Evolutionary conservation across 1,140 invertebrate species (phyloP), one percentile per base, ranked within the genome.

Genomic region (Drosophila bifasciata): DNA sequence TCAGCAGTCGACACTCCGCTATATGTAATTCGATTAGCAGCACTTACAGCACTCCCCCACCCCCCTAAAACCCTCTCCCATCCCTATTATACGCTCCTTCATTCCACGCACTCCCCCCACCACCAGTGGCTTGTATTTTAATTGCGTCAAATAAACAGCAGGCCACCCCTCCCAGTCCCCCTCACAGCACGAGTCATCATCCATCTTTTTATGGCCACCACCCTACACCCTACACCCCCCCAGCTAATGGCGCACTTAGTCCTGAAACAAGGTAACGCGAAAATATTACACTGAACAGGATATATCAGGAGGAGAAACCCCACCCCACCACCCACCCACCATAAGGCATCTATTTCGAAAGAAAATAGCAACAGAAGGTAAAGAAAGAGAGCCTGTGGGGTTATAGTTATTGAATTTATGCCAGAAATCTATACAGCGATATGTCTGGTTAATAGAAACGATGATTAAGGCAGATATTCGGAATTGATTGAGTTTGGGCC

Each of bases 1-100:
- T 86, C 81, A 85, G 77, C 62, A 63, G 16, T 61, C 56, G 62
- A 39, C 60, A 60, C 48, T 7, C 25, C 72, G 59, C 45, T 41
- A 61, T 63, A 74, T 80, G 66, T 86, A 85, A 85, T 86, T 86
- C 81, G 81, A 85, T 85, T 85, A 83, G 60, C 60, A 56, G 53
- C 72, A 78, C 68, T 73, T 67, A 72, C 55, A 63, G 57, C 3
- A 45, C 52, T 49, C 28, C 44, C 16, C 57, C 13, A n/a, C 48
- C 8, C 21, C 6, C 8, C 11, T 19, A 21, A 8, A 11, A 21
- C 7, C 23, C 17, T 15, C 19, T 11, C 8, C 40, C 46, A 17
- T 16, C n/a, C 4, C 59, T n/a, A 32, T 17, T 8, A 17, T 1
- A 44, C 23, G 5, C 46, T 28, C 44, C 5, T 39, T 19, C 55